A percentile compares a stretch with the other conserved stretches of the same genome.
These are phyloP conservation scores for Drosophila meridiana DNA, from an alignment of 2,888 invertebrate species.

Conservation along the genomic window DNA sequence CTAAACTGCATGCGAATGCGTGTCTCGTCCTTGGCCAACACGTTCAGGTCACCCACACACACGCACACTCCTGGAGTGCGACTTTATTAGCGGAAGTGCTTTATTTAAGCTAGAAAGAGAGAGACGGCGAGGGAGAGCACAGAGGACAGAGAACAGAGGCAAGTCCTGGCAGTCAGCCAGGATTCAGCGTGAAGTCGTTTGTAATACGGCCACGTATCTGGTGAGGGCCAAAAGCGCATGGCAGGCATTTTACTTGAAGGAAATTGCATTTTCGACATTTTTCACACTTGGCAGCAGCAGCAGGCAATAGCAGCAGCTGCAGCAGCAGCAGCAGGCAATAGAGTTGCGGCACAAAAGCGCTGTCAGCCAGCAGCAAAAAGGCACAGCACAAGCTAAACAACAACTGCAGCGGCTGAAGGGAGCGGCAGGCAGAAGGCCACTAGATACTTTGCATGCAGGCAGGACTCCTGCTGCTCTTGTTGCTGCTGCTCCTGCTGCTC, in stretches of 20 bases:
- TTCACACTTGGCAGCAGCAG: slow-evolving; percentile 75
- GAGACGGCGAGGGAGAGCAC: slow-evolving; percentile 35
- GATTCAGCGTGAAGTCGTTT: slow-evolving; percentile 70
- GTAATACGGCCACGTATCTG: slow-evolving; percentile 74
- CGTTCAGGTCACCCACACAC: slow-evolving; percentile 33
- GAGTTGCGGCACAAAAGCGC: slow-evolving; percentile 47
- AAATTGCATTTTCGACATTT: slow-evolving; percentile 82
- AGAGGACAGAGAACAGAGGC: slow-evolving; percentile 10
- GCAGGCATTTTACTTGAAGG: slow-evolving; percentile 82
- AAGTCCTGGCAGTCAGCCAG: slow-evolving; percentile 58
- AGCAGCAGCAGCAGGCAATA: slow-evolving; percentile 47
- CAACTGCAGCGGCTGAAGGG: slow-evolving; percentile 11
- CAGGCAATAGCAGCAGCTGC: slow-evolving; percentile 46
- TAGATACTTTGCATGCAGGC: slow-evolving; percentile 75
- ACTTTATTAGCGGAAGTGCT: slow-evolving; percentile 82
- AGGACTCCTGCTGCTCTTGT: slow-evolving; percentile 13
- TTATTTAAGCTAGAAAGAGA: slow-evolving; percentile 75
- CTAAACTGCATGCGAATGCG: slow-evolving; percentile 59
- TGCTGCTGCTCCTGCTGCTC: slow-evolving; percentile 13
- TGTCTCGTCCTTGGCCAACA: slow-evolving; percentile 49
- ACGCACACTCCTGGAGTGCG: slow-evolving; percentile 59
- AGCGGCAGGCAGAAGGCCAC: slow-evolving; percentile 27
- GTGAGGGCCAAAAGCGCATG: slow-evolving; percentile 74
- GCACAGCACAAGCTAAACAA: slow-evolving; percentile 69
- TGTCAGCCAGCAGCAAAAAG: slow-evolving; percentile 62